These are phyloP conservation scores for Gastrophryne carolinensis DNA, from an alignment of 2,797 vertebrate genomes.

Conservation along the genomic window DNA sequence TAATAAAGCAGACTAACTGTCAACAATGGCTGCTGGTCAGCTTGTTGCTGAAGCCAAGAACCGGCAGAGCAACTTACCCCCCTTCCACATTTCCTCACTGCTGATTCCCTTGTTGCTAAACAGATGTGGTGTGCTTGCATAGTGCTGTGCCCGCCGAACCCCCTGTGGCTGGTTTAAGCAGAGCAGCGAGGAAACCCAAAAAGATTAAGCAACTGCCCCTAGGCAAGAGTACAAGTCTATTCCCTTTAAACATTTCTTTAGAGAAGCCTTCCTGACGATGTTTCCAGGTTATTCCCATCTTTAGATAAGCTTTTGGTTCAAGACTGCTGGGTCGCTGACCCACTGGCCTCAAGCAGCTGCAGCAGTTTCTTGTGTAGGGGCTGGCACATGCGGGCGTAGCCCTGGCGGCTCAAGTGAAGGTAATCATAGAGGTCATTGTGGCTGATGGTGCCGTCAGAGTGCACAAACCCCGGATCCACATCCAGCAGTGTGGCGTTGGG, in stretches of 20 bases:
- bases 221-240: neutral
- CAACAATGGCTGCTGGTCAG: no score
- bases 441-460: conserved; percentile 83
- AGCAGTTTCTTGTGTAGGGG: conserved; percentile 76
- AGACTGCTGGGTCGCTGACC: neutral
- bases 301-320: neutral
- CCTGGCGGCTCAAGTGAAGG: conserved; percentile 83
- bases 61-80: no score
- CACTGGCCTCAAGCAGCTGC: conserved; percentile 68
- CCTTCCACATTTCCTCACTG: no score
- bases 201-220: neutral
- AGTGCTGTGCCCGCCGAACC: no score
- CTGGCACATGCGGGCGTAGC: conserved; percentile 82
- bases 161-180: no score
- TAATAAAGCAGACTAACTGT: no score
- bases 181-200: no score
- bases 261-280: neutral
- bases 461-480: conserved; percentile 84
- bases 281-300: neutral
- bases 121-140: no score
- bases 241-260: conserved; percentile 18
- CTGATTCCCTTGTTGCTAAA: no score
- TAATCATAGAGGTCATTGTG: conserved; percentile 92
- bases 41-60: no score
- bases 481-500: conserved; percentile 77